Conservation (phyloP, 2,797 vertebrate genomes). For the Cyprinodon diabolis region DNA sequence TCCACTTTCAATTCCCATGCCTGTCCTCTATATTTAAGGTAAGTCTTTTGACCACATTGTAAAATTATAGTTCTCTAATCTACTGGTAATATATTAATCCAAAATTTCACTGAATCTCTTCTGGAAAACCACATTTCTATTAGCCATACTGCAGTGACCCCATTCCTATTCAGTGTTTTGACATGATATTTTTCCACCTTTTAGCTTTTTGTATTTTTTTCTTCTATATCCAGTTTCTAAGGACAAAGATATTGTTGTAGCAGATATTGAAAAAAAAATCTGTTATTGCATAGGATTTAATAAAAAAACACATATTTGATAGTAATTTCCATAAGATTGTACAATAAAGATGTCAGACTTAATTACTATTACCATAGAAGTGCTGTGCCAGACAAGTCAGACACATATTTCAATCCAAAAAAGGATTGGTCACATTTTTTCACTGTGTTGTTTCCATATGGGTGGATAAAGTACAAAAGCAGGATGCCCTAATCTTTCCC, state of each 20-base stretch:
- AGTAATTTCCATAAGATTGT: neutral
- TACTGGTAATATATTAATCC: neutral
- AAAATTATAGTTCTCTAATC: neutral
- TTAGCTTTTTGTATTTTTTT: neutral
- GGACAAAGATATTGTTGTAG: neutral
- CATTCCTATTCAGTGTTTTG: neutral
- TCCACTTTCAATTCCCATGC: neutral
- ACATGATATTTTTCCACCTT: neutral
- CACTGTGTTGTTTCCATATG: no score
- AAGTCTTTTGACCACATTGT: neutral
- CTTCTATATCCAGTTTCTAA: neutral
- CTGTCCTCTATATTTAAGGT: neutral
- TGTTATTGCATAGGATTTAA: neutral
- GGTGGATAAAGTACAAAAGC: no score
- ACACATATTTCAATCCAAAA: slow-evolving; percentile 1
- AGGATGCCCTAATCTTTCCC: no score
- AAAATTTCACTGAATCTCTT: neutral
- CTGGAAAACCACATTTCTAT: neutral
- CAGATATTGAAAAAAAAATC: neutral
- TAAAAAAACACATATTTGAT: neutral
- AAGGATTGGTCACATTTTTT: no score
- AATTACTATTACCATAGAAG: neutral
- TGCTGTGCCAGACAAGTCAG: neutral
- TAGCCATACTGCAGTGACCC: neutral
- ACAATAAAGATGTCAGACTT: neutral